Evolutionary conservation across 1,140 invertebrate species (phyloP), one percentile per base, ranked within the genome.

Genomic region (Drosophila parabipectinata): DNA sequence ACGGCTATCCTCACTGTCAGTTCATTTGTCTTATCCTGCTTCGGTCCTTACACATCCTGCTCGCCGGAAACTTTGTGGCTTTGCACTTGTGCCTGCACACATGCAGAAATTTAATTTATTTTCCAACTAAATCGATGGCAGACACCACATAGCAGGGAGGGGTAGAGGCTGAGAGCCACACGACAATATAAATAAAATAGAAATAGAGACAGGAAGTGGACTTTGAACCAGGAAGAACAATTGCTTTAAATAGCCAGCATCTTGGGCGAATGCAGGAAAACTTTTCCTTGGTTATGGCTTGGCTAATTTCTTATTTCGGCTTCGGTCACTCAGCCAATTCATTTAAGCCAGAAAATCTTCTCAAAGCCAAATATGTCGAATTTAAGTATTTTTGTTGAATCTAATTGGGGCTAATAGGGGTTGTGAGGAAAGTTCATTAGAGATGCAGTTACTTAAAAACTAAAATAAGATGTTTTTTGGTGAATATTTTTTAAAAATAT

Each of bases 111-210:
- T 81, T 81, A 85, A 85, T 87, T 85, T 85, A 87, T 77, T 84
- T 81, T 60, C 57, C 57, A 87, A 85, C 77, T 74, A 85, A 87
- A 85, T 85, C 82, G 82, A 85, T 84, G 52, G 71, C 63, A 63
- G 62, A 67, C 72, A 76, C 47, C 69, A 51, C 58, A 58, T 24
- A 34, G 18, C 10, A 32, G 57, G n/a, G 14, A 26, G 41, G 14
- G 14, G 41, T 48, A 47, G 9, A 3, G 5, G 14, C 18, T 39
- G 9, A 14, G 32, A 32, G 24, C 59, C 21, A 45, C 26, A 47
- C 28, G 47, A 5, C 21, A 55, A 30, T 14, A 28, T 32, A 71
- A 67, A 45, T 63, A 52, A 67, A 58, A 59, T 28, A 4, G 67
- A 24, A 30, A 28, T 14, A 39, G 18, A 44, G 41, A 37, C 52